Evolutionary conservation across 2,888 invertebrate species (phyloP).

Genomic region (Rhynchonema sp.): DNA sequence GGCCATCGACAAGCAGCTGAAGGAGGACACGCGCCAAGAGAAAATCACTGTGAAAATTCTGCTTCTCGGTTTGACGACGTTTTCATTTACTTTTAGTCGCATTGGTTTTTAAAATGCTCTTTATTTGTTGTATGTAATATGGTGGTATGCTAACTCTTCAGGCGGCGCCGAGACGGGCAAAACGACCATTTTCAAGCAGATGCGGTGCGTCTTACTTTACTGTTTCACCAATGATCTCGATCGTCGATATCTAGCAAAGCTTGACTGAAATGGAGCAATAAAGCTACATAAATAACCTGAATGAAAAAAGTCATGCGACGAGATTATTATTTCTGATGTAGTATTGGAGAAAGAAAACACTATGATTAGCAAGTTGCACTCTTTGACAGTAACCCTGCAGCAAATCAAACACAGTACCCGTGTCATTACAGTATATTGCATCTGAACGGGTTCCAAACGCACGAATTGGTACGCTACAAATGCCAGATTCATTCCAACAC

Average conservation of each 20-base stretch:
- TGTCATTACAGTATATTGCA: slow-evolving; percentile 13
- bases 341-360: too few relatives aligned
- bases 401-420: neutral
- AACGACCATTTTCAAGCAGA: slow-evolving; percentile 17
- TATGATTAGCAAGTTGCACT: neutral
- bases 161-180: slow-evolving; percentile 15
- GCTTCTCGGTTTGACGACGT: neutral
- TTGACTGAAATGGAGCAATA: neutral
- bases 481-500: slow-evolving; percentile 13
- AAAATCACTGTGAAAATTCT: neutral
- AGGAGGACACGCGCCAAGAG: neutral
- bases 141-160: slow-evolving; percentile 1
- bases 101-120: neutral
- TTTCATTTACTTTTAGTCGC: neutral
- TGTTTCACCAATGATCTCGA: too few relatives aligned
- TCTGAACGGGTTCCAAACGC: slow-evolving; percentile 14
- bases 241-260: too few relatives aligned
- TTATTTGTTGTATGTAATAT: neutral
- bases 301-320: too few relatives aligned
- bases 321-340: too few relatives aligned
- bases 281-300: too few relatives aligned
- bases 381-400: neutral
- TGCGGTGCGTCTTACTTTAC: slow-evolving; percentile 11
- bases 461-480: slow-evolving; percentile 11
- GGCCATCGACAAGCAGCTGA: neutral